Evolutionary conservation across 2,888 invertebrate genomes (phyloP).

Genomic region (Sesia bembeciformis): DNA sequence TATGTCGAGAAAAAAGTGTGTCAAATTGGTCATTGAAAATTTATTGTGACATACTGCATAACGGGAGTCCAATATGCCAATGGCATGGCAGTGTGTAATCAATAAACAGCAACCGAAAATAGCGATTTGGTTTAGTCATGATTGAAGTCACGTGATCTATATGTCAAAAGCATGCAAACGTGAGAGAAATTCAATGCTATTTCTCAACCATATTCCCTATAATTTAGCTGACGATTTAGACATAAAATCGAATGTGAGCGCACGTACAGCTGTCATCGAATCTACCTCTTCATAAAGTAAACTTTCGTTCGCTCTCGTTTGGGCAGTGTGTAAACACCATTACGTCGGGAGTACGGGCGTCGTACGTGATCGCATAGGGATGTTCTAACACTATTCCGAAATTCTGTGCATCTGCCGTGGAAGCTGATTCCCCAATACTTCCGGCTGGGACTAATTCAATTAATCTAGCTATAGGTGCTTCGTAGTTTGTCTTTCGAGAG

Average conservation of each 20-base stretch:
- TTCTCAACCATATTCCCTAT: too few species aligned
- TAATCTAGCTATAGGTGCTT: slow-evolving; percentile 18
- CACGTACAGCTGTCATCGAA: not conserved
- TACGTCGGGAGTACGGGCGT: not conserved
- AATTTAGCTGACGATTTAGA: not conserved
- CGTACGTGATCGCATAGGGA: not conserved
- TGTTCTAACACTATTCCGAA: not conserved
- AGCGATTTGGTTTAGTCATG: too few species aligned
- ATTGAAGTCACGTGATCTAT: too few species aligned
- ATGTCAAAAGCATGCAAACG: too few species aligned
- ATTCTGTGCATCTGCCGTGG: not conserved
- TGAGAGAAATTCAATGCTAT: too few species aligned
- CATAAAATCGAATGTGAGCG: not conserved
- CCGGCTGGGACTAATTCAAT: slow-evolving; percentile 21
- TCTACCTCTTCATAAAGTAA: not conserved
- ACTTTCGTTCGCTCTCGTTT: not conserved
- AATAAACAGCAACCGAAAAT: too few species aligned
- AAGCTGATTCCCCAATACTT: not conserved
- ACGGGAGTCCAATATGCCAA: too few species aligned
- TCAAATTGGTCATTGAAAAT: too few species aligned
- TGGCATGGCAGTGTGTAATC: too few species aligned
- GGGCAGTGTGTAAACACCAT: not conserved
- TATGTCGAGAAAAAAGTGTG: too few species aligned
- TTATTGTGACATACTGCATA: too few species aligned
- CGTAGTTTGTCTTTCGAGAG: slow-evolving; percentile 10